Evolutionary conservation across 2,113 vertebrate genomes (phyloP).

Genomic region (Peromyscus leucopus): DNA sequence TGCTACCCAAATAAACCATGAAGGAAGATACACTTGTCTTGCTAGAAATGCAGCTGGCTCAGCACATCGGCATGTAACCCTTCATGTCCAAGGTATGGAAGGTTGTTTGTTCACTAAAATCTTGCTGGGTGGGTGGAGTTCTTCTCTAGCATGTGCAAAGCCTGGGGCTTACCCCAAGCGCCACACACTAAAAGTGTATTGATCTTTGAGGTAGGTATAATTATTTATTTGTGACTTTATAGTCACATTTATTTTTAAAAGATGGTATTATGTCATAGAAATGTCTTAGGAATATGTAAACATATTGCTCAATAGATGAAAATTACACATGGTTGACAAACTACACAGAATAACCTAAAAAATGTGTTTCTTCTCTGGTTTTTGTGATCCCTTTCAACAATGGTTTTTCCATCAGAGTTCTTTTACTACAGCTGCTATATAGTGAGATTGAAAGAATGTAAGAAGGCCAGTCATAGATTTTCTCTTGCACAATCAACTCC

Average conservation of each 20-base stretch:
- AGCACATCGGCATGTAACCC: conserved; percentile 91
- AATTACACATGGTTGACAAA: not conserved
- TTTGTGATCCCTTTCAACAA: not conserved
- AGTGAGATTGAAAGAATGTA: not conserved
- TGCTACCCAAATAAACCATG: conserved; percentile 90
- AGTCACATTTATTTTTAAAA: not conserved
- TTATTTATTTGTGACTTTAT: not conserved
- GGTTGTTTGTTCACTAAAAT: not conserved
- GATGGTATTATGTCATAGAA: not conserved
- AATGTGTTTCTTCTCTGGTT: not conserved
- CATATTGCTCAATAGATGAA: not conserved
- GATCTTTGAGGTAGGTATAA: not conserved
- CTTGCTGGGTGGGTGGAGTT: no score
- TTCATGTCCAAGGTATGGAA: conserved; percentile 93
- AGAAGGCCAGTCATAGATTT: not conserved
- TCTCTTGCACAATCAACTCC: not conserved
- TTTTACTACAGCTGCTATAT: not conserved
- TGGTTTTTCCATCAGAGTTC: not conserved
- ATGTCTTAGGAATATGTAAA: not conserved
- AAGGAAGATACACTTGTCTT: conserved; percentile 92
- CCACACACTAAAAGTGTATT: not conserved
- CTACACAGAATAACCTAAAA: not conserved
- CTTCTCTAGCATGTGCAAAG: not conserved
- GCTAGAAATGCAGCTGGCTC: conserved; percentile 94
- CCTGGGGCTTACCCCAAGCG: not conserved